A percentile compares a stretch with the other conserved stretches of the same genome.
Evolutionary conservation across 53 echinoderm and acorn worm genomes (phyloP).

Genomic region (Luidia sarsii): DNA sequence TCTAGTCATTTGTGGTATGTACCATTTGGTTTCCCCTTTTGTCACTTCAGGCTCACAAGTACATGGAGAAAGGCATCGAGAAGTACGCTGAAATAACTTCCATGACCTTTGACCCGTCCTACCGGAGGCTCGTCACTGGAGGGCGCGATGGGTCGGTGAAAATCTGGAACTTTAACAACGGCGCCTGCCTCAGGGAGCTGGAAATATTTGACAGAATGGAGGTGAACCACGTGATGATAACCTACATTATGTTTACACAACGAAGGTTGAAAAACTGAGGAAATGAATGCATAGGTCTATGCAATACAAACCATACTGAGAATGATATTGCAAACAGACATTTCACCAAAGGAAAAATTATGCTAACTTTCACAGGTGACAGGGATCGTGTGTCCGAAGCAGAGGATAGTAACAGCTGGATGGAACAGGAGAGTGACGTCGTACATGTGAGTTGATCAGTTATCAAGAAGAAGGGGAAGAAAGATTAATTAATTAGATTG

Average conservation of each 20-base stretch:
- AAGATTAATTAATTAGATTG: neutral
- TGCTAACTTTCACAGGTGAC: conserved; percentile 67
- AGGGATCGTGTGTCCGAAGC: conserved; percentile 85
- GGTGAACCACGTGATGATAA: too few species aligned
- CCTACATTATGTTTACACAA: too few species aligned
- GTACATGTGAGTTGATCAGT: conserved; percentile 80
- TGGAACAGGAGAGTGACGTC: conserved; percentile 86
- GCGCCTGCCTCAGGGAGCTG: conserved; percentile 88
- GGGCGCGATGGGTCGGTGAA: conserved; percentile 94
- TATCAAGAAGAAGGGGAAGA: neutral
- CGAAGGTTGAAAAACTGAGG: too few species aligned
- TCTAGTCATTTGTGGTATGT: too few species aligned
- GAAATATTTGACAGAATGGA: conserved; percentile 88
- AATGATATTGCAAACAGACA: too few species aligned
- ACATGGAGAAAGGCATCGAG: conserved; percentile 92
- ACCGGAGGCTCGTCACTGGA: conserved; percentile 85
- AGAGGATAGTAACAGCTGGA: conserved; percentile 89
- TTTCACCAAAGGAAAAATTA: neutral
- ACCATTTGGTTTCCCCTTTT: too few species aligned
- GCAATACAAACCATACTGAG: too few species aligned
- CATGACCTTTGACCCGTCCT: conserved; percentile 98
- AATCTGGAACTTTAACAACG: conserved; percentile 99
- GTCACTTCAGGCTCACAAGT: conserved; percentile 65
- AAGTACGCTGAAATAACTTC: conserved; percentile 92
- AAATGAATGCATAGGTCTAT: too few species aligned